Evolutionary conservation across 2,797 vertebrate species (phyloP).

Genomic region (Argya squamiceps): DNA sequence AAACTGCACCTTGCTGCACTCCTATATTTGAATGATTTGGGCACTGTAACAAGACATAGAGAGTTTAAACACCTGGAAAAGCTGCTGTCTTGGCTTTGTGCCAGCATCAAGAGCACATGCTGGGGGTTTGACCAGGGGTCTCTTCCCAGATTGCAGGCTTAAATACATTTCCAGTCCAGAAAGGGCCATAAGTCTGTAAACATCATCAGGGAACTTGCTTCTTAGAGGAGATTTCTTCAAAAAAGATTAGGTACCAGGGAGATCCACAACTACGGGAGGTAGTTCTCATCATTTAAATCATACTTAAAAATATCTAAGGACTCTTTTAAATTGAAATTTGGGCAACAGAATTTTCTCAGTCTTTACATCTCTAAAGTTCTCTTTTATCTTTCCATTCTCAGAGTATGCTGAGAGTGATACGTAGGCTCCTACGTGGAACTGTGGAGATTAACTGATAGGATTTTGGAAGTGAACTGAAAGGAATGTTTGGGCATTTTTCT

Average conservation of each 20-base stretch:
- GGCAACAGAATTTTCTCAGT: neutral
- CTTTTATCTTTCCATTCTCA: neutral
- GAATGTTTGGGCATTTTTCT: neutral
- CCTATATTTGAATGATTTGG: neutral
- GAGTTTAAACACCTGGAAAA: neutral
- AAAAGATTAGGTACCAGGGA: neutral
- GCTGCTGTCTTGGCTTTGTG: neutral
- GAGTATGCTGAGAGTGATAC: neutral
- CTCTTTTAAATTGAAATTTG: neutral
- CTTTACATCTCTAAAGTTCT: neutral
- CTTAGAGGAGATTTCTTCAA: neutral
- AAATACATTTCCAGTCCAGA: neutral
- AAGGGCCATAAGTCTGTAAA: neutral
- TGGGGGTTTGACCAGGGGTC: neutral
- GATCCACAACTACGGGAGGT: neutral
- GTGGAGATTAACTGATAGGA: neutral
- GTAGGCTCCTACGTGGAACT: neutral
- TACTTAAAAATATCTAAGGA: neutral
- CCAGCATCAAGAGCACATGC: neutral
- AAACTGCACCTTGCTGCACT: neutral
- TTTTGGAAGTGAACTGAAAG: neutral
- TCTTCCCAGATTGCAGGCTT: neutral
- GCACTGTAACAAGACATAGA: neutral
- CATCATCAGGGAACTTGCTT: neutral
- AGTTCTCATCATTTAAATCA: neutral